Evolutionary conservation across 2,113 vertebrate species (phyloP), one percentile per base, ranked within the genome.

Genomic region (Murina feae): DNA sequence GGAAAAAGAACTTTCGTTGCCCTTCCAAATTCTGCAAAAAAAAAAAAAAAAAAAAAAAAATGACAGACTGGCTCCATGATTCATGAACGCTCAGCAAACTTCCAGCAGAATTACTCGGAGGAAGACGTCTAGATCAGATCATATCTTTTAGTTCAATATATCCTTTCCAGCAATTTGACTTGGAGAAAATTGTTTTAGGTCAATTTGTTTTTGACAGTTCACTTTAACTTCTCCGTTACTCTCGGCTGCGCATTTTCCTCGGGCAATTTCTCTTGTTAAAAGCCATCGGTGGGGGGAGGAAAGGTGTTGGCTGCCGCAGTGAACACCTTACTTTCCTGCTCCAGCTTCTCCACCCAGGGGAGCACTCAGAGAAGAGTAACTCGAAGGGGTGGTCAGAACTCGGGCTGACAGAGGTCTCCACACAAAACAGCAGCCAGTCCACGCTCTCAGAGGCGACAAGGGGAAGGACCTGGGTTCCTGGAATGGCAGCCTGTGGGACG

Each of bases 171-270:
- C 86, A 80, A 85, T 60, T 91, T 86, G 86, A 91, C 87, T 92
- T 87, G 28, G 37, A 89, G 63, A 78, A 93, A 92, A 74, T 58
- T 80, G 55, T 92, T 94, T 85, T 85, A 89, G 53, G 90, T 92
- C 82, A 82, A 86, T 85, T 91, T 90, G 30, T 68, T 93, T 92
- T 84, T 75, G 65, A 92, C 76, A 96, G n/a, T 79, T 90, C 44
- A 53, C 65, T 91, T n/a, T 74, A 78, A 72, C 42, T 58, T 66
- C 79, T 75, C 55, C 5, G 42, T 86, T 86, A 32, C n/a, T 65
- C 37, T 44, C n/a, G 71, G 75, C 25, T 71, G 18, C 20, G 35
- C 49, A 44, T 53, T 92, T 91, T 25, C 4, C 11, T 44, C 20
- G 37, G 28, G 12, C 13, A 49, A 71, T 74, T 9, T 76, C 37